These are phyloP conservation scores for Euborellia annulipes DNA, from an alignment of 1,140 invertebrate species.

Conservation along the genomic window DNA sequence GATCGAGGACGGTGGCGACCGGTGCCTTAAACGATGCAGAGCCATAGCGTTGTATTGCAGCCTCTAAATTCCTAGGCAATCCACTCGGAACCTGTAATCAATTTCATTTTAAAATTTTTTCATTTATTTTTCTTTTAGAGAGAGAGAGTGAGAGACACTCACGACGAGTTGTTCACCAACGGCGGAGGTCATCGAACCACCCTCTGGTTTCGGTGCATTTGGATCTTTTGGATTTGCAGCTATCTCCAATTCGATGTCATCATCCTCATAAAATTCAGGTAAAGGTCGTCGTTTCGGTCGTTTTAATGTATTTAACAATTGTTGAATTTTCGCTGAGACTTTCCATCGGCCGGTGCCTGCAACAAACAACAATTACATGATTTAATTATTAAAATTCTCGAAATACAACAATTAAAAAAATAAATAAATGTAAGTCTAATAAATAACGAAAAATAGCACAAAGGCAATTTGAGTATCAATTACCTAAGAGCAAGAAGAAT, in stretches of 20 bases:
- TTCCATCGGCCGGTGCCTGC: conserved; percentile 57
- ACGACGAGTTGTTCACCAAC: conserved; percentile 82
- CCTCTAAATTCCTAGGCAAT: conserved; percentile 83
- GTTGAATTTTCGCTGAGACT: conserved; percentile 98
- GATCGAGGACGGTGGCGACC: conserved; percentile 90
- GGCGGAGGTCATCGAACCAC: conserved; percentile 84
- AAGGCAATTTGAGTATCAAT: too few species aligned
- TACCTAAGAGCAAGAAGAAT: too few species aligned
- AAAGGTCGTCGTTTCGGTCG: conserved; percentile 88
- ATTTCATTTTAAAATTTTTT: too few species aligned
- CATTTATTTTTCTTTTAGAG: too few species aligned
- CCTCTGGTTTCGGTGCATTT: conserved; percentile 95
- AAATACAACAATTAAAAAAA: too few species aligned
- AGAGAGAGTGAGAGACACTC: too few species aligned
- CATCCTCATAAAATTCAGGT: conserved; percentile 98
- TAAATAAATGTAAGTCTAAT: too few species aligned
- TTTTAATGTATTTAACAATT: conserved; percentile 92
- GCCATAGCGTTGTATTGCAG: conserved; percentile 87
- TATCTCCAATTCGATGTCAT: conserved; percentile 94
- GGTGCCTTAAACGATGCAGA: conserved; percentile 94
- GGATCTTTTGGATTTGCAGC: conserved; percentile 94
- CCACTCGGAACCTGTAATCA: conserved; percentile 67
- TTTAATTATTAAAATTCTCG: too few species aligned
- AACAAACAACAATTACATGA: too few species aligned
- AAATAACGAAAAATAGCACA: too few species aligned